Conservation (phyloP, 2,888 invertebrate species). For the Hipparchia semele region DNA sequence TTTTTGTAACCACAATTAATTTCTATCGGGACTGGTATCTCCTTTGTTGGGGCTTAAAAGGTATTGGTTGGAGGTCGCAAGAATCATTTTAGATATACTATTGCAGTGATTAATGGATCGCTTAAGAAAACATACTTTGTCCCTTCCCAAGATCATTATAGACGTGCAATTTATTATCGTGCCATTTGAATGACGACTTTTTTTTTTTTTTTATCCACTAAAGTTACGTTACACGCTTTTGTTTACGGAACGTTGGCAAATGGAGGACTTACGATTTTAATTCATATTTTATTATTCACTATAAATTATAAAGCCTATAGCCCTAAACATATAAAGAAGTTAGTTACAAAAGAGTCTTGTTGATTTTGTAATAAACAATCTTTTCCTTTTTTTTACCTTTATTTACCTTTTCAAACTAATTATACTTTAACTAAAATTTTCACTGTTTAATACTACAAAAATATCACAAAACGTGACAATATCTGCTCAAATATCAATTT, state of each 20-base stretch:
- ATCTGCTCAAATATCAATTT: no score
- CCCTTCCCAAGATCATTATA: constrained; percentile 13
- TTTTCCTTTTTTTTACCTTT: no score
- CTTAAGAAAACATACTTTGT: constrained; percentile 17
- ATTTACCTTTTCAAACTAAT: no score
- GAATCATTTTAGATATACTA: constrained; percentile 27
- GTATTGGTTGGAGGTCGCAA: constrained; percentile 31
- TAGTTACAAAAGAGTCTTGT: background rate
- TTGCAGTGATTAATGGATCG: constrained; percentile 25
- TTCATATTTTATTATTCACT: no score
- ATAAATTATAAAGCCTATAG: no score
- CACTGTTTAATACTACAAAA: no score
- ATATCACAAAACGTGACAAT: no score
- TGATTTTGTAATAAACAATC: background rate
- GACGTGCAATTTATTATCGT: constrained; percentile 9
- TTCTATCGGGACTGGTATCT: constrained; percentile 30
- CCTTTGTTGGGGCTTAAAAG: constrained; percentile 33
- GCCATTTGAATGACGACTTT: constrained; percentile 7
- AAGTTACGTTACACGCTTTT: no score
- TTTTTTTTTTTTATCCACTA: background rate
- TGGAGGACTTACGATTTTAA: no score
- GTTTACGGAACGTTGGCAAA: no score
- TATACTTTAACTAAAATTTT: no score
- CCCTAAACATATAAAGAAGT: no score
- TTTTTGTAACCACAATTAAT: constrained; percentile 33